phyloP scores from a whole-genome alignment of 2,888 invertebrate genomes.

The Lagria hirta region DNA sequence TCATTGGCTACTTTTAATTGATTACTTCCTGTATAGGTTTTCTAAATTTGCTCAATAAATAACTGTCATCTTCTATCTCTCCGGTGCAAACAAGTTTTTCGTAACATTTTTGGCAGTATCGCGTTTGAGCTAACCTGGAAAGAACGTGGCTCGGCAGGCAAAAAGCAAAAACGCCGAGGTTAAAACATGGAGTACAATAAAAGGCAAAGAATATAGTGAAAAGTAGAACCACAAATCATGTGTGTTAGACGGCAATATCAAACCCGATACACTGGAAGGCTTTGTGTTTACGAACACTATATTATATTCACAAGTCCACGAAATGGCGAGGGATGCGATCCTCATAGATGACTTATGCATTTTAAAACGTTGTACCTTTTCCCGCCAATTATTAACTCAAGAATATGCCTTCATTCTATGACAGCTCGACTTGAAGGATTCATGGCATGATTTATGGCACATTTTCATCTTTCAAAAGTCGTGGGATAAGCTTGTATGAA shows the following conservation, averaged over 20 bases:
- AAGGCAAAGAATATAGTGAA: conserved; percentile 41
- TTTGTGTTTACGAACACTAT: conserved; percentile 47
- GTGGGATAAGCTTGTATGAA: too few species aligned
- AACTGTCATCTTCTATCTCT: conserved; percentile 14
- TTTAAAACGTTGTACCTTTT: too few species aligned
- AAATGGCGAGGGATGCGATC: conserved; percentile 42
- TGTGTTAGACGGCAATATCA: conserved; percentile 42
- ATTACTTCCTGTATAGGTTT: too few species aligned
- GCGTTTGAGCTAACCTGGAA: conserved; percentile 38
- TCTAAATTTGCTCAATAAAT: conserved; percentile 13
- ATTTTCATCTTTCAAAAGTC: too few species aligned
- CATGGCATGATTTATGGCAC: too few species aligned
- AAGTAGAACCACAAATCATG: conserved; percentile 46
- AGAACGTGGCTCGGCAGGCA: conserved; percentile 35
- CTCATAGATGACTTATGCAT: too few species aligned
- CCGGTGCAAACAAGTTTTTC: conserved; percentile 30
- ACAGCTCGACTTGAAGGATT: too few species aligned
- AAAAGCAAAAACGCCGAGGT: conserved; percentile 33
- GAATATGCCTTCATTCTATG: too few species aligned
- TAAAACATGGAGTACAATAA: conserved; percentile 37
- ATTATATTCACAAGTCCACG: conserved; percentile 45
- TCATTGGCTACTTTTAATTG: too few species aligned
- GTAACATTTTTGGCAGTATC: conserved; percentile 28
- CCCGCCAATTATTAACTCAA: too few species aligned
- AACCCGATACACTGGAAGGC: conserved; percentile 44